Percentiles rank a stretch among this genome's conserved stretches.
Conservation (phyloP, 2,797 vertebrate species). For the Tachyglossus aculeatus region DNA sequence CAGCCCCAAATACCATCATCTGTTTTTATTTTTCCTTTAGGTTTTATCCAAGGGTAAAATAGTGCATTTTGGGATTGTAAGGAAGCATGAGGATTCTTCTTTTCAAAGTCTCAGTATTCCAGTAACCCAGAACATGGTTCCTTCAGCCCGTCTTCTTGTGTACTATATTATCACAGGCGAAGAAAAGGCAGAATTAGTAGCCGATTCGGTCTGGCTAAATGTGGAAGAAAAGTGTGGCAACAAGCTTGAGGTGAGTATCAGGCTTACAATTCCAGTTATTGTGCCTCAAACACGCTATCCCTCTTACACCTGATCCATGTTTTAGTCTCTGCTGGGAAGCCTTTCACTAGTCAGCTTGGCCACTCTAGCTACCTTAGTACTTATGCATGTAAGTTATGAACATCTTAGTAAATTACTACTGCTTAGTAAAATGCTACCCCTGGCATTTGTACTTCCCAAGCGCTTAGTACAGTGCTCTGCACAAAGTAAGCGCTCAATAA, state of each 20-base stretch:
- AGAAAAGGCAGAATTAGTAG: slow-evolving; percentile 84
- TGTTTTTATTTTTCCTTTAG: slow-evolving; percentile 56
- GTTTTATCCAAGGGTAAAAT: slow-evolving; percentile 88
- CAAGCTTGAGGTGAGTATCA: slow-evolving; percentile 77
- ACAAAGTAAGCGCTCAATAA: too few relatives aligned
- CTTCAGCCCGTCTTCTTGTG: slow-evolving; percentile 88
- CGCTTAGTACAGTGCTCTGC: too few relatives aligned
- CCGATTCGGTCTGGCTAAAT: slow-evolving; percentile 89
- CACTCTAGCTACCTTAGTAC: too few relatives aligned
- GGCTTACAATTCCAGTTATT: background rate
- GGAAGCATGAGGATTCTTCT: slow-evolving; percentile 37
- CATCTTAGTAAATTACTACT: too few relatives aligned
- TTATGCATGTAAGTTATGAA: too few relatives aligned
- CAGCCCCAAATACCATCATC: background rate
- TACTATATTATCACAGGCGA: slow-evolving; percentile 87
- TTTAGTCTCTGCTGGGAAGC: too few relatives aligned
- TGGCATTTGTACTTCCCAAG: too few relatives aligned
- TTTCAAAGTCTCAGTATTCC: slow-evolving; percentile 78
- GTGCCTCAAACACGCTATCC: too few relatives aligned
- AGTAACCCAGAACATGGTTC: slow-evolving; percentile 86
- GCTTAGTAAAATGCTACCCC: too few relatives aligned
- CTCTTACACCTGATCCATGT: too few relatives aligned
- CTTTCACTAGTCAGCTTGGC: too few relatives aligned
- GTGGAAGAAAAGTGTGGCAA: slow-evolving; percentile 85
- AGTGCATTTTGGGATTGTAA: slow-evolving; percentile 70